These are phyloP conservation scores for Gymnodraco acuticeps DNA, from an alignment of 2,797 vertebrate genomes.

Conservation along the genomic window DNA sequence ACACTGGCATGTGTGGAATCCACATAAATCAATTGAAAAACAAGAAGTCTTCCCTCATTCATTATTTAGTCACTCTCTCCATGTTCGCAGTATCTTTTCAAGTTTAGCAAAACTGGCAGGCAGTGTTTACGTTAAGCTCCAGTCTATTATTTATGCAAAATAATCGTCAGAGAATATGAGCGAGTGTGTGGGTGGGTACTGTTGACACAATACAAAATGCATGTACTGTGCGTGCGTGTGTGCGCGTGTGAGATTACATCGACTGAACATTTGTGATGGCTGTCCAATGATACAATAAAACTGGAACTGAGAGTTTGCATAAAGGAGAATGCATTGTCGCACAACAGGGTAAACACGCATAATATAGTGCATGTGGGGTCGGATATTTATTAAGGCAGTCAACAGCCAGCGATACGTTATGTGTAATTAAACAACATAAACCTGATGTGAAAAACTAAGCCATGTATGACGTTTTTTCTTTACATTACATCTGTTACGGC, in stretches of 20 bases:
- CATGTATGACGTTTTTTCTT: too few relatives aligned
- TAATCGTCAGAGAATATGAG: constrained; percentile 27
- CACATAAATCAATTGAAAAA: constrained; percentile 17
- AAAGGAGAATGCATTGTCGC: neutral
- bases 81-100: constrained; percentile 36
- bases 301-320: too few relatives aligned
- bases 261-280: too few relatives aligned
- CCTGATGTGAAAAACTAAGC: neutral
- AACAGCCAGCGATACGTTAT: neutral
- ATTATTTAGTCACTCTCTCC: constrained; percentile 52
- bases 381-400: neutral
- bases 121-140: constrained; percentile 45
- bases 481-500: too few relatives aligned
- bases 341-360: neutral
- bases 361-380: neutral
- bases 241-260: neutral
- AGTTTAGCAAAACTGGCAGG: constrained; percentile 52
- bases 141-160: constrained; percentile 55
- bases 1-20: constrained; percentile 18
- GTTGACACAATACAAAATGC: constrained; percentile 1
- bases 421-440: too few relatives aligned
- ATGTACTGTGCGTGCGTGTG: neutral
- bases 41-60: constrained; percentile 42
- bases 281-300: too few relatives aligned
- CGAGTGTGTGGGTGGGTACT: neutral